A percentile compares a stretch with the other conserved stretches of the same genome.
phyloP scores from a whole-genome alignment of 2,888 invertebrate species.

The Erebia palarica region DNA sequence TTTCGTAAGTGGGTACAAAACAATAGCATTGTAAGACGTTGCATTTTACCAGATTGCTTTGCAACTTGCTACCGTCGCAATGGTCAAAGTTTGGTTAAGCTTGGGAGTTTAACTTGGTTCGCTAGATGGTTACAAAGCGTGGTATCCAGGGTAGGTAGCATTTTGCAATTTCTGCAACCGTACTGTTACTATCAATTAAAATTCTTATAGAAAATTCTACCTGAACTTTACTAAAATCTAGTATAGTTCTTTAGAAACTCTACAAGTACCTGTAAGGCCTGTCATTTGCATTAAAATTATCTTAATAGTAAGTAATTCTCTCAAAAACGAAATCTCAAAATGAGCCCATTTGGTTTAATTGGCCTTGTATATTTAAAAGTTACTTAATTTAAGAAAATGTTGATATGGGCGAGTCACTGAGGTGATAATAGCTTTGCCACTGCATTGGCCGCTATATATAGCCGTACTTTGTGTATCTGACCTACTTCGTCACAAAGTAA shows the following conservation, averaged over 20 bases:
- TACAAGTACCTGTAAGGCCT: too few species aligned
- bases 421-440: slow-evolving; percentile 4
- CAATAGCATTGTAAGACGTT: slow-evolving; percentile 31
- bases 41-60: slow-evolving; percentile 8
- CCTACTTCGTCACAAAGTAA: slow-evolving; percentile 28
- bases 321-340: too few species aligned
- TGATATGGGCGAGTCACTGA: neutral
- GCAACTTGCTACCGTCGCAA: neutral
- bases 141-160: neutral
- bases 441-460: slow-evolving; percentile 33
- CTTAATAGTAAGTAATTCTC: too few species aligned
- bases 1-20: slow-evolving; percentile 26
- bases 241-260: too few species aligned
- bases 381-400: neutral
- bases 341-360: neutral
- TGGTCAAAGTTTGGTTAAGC: slow-evolving; percentile 17
- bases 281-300: too few species aligned
- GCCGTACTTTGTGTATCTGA: slow-evolving; percentile 31
- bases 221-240: too few species aligned
- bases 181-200: neutral
- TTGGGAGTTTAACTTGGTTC: slow-evolving; percentile 19
- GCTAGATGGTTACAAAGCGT: neutral
- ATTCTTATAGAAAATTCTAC: neutral
- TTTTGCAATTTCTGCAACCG: neutral
- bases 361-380: neutral